Percentiles rank a stretch among this genome's conserved stretches.
Evolutionary conservation across 1,140 invertebrate species (phyloP).

Genomic region (Caenorhabditis inopinata): DNA sequence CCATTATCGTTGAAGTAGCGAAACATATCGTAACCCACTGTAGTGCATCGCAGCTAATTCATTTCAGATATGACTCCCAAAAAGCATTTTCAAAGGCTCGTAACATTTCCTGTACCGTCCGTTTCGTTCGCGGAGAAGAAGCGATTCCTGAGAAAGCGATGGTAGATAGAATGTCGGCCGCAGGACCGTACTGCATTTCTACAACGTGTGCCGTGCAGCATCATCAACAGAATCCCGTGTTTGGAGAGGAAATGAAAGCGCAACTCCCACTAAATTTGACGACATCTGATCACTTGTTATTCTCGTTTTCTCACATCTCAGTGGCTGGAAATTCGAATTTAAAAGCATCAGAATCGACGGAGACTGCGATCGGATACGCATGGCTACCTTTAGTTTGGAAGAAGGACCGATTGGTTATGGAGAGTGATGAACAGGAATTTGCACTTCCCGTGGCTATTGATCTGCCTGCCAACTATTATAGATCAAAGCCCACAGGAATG

Average conservation of each 20-base stretch:
- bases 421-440: constrained; percentile 75
- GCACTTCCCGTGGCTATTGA: constrained; percentile 79
- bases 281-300: constrained; percentile 79
- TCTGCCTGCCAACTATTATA: constrained; percentile 83
- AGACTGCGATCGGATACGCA: constrained; percentile 84
- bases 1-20: constrained; percentile 77
- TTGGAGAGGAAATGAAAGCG: constrained; percentile 77
- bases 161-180: constrained; percentile 17
- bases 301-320: constrained; percentile 79
- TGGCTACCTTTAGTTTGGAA: constrained; percentile 79
- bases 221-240: constrained; percentile 72
- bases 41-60: too few relatives aligned
- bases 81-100: constrained; percentile 79
- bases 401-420: constrained; percentile 74
- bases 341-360: constrained; percentile 63
- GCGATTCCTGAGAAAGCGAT: constrained; percentile 57
- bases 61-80: constrained; percentile 76
- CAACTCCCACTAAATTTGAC: constrained; percentile 78
- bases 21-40: not conserved
- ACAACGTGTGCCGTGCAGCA: constrained; percentile 66
- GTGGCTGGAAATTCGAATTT: constrained; percentile 31
- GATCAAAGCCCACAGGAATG: constrained; percentile 80
- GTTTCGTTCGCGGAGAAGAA: constrained; percentile 44
- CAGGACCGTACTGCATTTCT: constrained; percentile 5
- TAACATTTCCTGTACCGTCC: constrained; percentile 83